These are phyloP conservation scores for Yponomeuta cagnagella DNA, from an alignment of 2,888 invertebrate genomes.

Conservation along the genomic window DNA sequence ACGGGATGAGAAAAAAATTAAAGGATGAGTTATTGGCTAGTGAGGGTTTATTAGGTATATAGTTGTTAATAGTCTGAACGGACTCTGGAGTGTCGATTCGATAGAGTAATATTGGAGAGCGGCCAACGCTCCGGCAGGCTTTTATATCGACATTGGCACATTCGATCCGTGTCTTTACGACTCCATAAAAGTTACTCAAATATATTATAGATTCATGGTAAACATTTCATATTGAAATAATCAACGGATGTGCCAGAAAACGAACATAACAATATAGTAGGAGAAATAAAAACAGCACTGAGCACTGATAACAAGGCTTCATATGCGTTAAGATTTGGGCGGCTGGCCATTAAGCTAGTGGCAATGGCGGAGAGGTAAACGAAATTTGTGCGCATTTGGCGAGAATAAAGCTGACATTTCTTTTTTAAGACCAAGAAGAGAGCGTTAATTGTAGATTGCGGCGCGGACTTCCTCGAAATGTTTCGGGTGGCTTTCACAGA, in stretches of 20 bases:
- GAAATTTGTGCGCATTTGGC: constrained; percentile 34
- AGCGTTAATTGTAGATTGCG: constrained; percentile 40
- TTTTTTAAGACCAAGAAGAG: constrained; percentile 30
- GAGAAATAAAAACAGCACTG: neutral
- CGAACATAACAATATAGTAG: no score
- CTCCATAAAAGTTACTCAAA: constrained; percentile 52
- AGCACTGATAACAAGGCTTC: neutral
- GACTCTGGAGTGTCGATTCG: constrained; percentile 30
- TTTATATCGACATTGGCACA: constrained; percentile 31
- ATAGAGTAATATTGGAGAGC: constrained; percentile 42
- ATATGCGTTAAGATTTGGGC: constrained; percentile 27
- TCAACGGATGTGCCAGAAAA: no score
- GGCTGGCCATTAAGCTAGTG: constrained; percentile 31
- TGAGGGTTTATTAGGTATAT: no score
- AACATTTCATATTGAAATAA: neutral
- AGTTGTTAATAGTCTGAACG: no score
- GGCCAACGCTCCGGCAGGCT: constrained; percentile 47
- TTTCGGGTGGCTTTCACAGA: constrained; percentile 29
- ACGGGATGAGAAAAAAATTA: no score
- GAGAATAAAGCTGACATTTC: constrained; percentile 39
- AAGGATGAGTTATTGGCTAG: no score
- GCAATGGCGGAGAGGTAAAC: constrained; percentile 24
- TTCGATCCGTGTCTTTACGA: constrained; percentile 52
- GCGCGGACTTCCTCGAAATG: constrained; percentile 21
- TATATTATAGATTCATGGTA: constrained; percentile 20